Evolutionary conservation across 2,797 vertebrate genomes (phyloP), one percentile per base, ranked within the genome.

Genomic region (Gambusia yucatana): DNA sequence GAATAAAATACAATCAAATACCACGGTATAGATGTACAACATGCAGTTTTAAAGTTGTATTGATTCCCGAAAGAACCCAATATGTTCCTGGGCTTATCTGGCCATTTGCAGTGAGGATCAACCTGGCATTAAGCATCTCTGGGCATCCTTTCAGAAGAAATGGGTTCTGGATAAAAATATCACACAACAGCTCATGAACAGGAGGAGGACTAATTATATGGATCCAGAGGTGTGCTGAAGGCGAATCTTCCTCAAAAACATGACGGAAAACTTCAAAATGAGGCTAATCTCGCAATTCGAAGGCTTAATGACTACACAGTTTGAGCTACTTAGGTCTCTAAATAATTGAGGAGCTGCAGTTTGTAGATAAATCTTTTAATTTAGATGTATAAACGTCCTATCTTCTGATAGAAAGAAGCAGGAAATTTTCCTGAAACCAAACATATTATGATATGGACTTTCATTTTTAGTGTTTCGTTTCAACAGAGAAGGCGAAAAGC

Each of bases 41-140:
- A 44, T 88, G 72, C 74, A 77, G 80, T 86, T 88, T 90, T 77
- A 83, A 82, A 77, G 84, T 80, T 85, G 75, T 81, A 82, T 88
- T 84, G 69, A 81, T 63, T 79, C 88, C 86, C 85, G 77, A 91
- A 92, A 93, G 86, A 85, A 46, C 46, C 25, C 25, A 73, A 50
- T 78, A 80, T 91, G 90, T 90, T 92, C 94, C 93, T 88, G 90
- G 79, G 73, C 77, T 48, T 76, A 44, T 77, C 72, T 75, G 88
- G 79, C 83, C 84, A 87, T 91, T 87, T 89, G 85, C 71, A 85
- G 80, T 3, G 77, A 83, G 82, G 79, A 84, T 82, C 82, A 85
- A 71, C 69, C 43, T 72, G 80, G 81, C 79, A 76, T 84, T 90
- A 84, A 81, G 73, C 63, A 80, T 84, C 78, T 82, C 73, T 89